Evolutionary conservation across 2,113 vertebrate species (phyloP), one percentile per base, ranked within the genome.

Genomic region (Perca fluviatilis): DNA sequence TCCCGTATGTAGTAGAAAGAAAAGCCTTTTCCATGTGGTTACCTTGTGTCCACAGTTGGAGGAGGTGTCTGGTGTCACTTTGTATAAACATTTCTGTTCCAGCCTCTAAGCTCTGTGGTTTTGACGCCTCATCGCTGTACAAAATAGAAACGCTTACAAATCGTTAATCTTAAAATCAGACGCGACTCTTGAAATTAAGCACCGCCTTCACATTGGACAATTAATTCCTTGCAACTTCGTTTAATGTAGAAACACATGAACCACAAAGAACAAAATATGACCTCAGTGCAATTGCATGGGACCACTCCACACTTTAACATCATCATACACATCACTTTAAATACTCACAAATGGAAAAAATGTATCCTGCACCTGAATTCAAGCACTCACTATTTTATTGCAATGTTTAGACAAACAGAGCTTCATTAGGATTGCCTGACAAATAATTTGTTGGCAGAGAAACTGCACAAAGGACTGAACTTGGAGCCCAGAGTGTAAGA

Each of bases 331-430:
- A 53, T 83, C 60, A 68, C 36, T n/a, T 67, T 14, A 60, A 74
- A 78, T 56, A 76, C 40, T 70, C 33, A 47, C 57, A 65, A 64
- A 71, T 53, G 56, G 65, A n/a, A n/a, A 65, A 86, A 53, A 64
- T 69, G 60, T 66, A 23, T 81, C 57, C 58, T 56, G 49, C 1
- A 2, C 33, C 30, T 79, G 14, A 71, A 63, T 69, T 77, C 33
- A 67, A 63, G 40, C 49, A 12, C n/a, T 74, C 8, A 1, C 27
- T 57, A 18, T 76, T 67, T 81, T 50, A 86, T 54, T 76, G 67
- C 43, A 25, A 14, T 56, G 62, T 88, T 86, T 80, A 68, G n/a
- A 86, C 79, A 71, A 83, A 68, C 36, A 83, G 72, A 81, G 83
- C 56, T 77, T 88, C 77, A 71, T 88, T 78, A 87, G 46, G 53